phyloP scores from a whole-genome alignment of 2,113 vertebrate genomes.

The Herpailurus yagouaroundi region DNA sequence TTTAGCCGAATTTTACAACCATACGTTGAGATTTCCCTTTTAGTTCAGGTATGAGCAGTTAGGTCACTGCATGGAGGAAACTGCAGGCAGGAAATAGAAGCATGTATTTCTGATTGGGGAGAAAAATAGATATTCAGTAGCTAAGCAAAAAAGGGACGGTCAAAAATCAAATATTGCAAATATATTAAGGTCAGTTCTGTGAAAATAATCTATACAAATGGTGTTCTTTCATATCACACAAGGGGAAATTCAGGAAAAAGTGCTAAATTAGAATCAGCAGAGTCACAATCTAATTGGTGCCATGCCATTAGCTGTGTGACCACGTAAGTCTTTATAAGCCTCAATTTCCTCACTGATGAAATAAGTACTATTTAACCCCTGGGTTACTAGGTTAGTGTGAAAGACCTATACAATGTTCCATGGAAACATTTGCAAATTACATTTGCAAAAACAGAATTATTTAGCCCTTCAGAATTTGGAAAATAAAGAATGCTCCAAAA shows the following conservation, averaged over 20 bases:
- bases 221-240: background rate
- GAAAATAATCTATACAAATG: background rate
- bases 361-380: background rate
- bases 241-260: background rate
- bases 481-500: background rate
- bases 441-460: background rate
- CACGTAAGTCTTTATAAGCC: background rate
- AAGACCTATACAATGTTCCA: background rate
- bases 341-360: background rate
- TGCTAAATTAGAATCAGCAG: background rate
- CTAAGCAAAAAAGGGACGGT: background rate
- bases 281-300: accelerated
- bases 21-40: background rate
- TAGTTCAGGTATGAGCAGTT: background rate
- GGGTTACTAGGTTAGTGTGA: background rate
- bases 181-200: background rate
- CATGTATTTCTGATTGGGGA: background rate
- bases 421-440: background rate
- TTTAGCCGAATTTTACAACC: background rate
- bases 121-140: background rate
- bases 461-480: background rate
- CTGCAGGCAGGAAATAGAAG: background rate
- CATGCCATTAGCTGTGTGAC: background rate
- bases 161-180: background rate
- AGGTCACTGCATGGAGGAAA: background rate